Evolutionary conservation across 1,140 invertebrate genomes (phyloP), one percentile per base, ranked within the genome.

Genomic region (Lasaia peninsularis): DNA sequence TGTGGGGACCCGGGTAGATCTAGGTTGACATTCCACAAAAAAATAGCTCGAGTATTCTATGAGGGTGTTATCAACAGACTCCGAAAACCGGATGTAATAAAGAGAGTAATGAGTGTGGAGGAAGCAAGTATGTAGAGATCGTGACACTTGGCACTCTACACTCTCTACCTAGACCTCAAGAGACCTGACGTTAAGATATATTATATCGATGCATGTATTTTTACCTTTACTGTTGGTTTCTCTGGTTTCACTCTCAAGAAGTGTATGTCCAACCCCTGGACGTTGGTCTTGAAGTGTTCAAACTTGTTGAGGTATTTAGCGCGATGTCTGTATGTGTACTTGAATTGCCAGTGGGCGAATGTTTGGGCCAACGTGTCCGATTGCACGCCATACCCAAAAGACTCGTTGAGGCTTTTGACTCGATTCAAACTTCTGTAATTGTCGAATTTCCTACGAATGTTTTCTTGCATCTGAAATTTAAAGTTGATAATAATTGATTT

Each of bases 241-340:
- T 80, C 64, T 0, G 93, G 92, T 58, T 92, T 92, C 0, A 93
- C 90, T 31, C 91, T 92, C 48, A 93, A 82, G 66, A 92, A 94
- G 71, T 95, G 94, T 18, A 95, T 91, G 57, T 94, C 91, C 54
- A 96, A 71, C 10, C 95, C 95, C 88, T 89, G 91, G 68, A 95
- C 88, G 50, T 92, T 91, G 0, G 93, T 93, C 31, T 89, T 92
- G 67, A 91, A 96, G 48, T 96, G 94, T 0, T 94, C 91, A 67
- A 92, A 94, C 56, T 91, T 88, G 67, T 96, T 97, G 1, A 97
- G 73, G 28, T 90, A 88, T 5, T 79, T 80, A 71, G 94, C 92
- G 20, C 94, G 83, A 55, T 93, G 71, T 12, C 71, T 80, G 92
- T 95, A 96, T 52, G 94, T 90, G 69, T 95, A 97, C 49, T 94